These are phyloP conservation scores for Clusia tigrina DNA, from an alignment of 2,888 invertebrate genomes.

Conservation along the genomic window DNA sequence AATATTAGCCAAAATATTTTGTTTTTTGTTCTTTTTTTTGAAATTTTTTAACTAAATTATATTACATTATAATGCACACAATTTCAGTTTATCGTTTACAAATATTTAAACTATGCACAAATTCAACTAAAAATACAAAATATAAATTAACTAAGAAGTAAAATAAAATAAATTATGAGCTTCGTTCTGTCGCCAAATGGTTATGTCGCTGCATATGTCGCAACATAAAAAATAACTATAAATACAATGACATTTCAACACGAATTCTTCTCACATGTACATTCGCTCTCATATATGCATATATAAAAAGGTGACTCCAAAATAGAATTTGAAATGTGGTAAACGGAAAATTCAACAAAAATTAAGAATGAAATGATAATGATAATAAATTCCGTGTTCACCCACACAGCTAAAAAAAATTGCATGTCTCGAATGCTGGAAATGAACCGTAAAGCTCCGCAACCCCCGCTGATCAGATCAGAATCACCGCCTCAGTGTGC, in stretches of 20 bases:
- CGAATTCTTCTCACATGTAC: background rate
- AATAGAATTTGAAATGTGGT: background rate
- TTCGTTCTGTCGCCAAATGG: background rate
- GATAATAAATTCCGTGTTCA: too few relatives aligned
- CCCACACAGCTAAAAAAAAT: too few relatives aligned
- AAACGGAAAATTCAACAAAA: background rate
- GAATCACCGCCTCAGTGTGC: too few relatives aligned
- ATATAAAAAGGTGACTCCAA: background rate
- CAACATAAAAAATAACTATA: background rate
- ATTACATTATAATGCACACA: conserved; percentile 34
- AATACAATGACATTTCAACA: background rate
- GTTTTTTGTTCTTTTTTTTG: background rate
- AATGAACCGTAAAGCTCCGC: too few relatives aligned
- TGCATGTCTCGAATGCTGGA: too few relatives aligned
- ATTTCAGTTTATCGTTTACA: conserved; percentile 36
- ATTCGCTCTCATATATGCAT: background rate
- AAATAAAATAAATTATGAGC: conserved; percentile 27
- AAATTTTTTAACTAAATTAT: background rate
- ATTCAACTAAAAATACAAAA: conserved; percentile 38
- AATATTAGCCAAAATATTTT: background rate
- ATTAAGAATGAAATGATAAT: conserved; percentile 5
- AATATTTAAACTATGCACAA: conserved; percentile 38
- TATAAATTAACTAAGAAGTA: conserved; percentile 26
- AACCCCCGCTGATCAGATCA: background rate
- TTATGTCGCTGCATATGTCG: background rate